A percentile compares a stretch with the other conserved stretches of the same genome.
These are phyloP conservation scores for Drosophila prostipennis DNA, from an alignment of 2,888 invertebrate species.

Conservation along the genomic window DNA sequence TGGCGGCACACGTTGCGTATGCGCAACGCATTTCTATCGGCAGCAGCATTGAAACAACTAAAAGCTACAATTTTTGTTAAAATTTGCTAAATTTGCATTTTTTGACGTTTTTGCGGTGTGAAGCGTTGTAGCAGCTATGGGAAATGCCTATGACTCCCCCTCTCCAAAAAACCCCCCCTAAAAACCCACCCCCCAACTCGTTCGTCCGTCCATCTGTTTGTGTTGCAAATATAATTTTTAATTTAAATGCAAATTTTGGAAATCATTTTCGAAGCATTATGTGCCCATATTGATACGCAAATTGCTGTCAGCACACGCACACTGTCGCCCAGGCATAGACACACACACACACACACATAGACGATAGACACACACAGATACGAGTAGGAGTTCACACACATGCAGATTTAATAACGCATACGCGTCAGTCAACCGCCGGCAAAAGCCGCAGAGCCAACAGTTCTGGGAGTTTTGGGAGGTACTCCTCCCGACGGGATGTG, in stretches of 20 bases:
- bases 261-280: slow-evolving; percentile 80
- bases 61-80: slow-evolving; percentile 72
- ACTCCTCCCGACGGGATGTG: background rate
- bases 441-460: slow-evolving; percentile 71
- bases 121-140: slow-evolving; percentile 34
- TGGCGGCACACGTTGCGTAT: slow-evolving; percentile 71
- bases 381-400: slow-evolving; percentile 39
- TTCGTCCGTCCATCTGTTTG: slow-evolving; percentile 58
- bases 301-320: slow-evolving; percentile 77
- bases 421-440: slow-evolving; percentile 76
- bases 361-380: slow-evolving; percentile 5
- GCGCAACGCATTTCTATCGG: slow-evolving; percentile 64
- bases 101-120: slow-evolving; percentile 60
- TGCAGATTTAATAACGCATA: slow-evolving; percentile 76
- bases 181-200: background rate
- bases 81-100: slow-evolving; percentile 78
- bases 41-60: slow-evolving; percentile 63
- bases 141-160: slow-evolving; percentile 17
- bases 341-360: slow-evolving; percentile 4
- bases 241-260: slow-evolving; percentile 79
- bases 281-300: slow-evolving; percentile 80
- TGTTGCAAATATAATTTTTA: slow-evolving; percentile 80
- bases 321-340: slow-evolving; percentile 16
- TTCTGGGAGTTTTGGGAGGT: slow-evolving; percentile 51
- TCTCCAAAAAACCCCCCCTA: too few relatives aligned